These are phyloP conservation scores for Nothoprocta perdicaria DNA, from an alignment of 2,113 vertebrate species.

Conservation along the genomic window DNA sequence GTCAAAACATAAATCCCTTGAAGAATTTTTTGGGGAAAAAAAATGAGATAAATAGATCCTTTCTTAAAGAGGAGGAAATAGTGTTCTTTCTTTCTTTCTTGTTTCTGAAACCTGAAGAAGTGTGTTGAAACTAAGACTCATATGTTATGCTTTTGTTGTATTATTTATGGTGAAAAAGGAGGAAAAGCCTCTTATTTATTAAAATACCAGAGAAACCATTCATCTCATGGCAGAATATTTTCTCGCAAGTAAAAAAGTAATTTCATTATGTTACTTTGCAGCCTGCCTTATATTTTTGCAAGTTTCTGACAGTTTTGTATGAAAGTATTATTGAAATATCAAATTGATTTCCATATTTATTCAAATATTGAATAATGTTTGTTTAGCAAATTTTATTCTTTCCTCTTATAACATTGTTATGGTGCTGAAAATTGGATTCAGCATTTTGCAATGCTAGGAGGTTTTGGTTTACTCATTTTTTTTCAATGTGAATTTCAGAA, in stretches of 20 bases:
- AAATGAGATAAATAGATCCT: background rate
- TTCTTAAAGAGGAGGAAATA: background rate
- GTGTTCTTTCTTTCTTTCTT: background rate
- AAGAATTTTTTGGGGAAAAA: background rate
- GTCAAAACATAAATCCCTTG: background rate
- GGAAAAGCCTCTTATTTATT: background rate
- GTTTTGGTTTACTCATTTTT: background rate
- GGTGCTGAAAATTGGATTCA: background rate
- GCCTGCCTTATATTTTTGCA: background rate
- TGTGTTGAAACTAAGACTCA: background rate
- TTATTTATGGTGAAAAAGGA: background rate
- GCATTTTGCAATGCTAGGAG: rapidly evolving
- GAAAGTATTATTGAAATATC: background rate
- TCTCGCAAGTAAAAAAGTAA: background rate
- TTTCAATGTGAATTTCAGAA: background rate
- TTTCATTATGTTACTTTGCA: background rate
- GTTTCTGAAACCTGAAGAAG: background rate
- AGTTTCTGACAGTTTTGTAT: background rate
- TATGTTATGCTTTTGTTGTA: background rate
- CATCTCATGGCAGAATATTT: background rate
- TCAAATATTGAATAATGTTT: background rate
- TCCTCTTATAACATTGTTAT: background rate
- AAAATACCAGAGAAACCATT: background rate
- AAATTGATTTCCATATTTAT: background rate
- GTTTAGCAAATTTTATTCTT: background rate